Conservation (phyloP, 2,888 invertebrate genomes). For the Caenorhabditis sp. region DNA sequence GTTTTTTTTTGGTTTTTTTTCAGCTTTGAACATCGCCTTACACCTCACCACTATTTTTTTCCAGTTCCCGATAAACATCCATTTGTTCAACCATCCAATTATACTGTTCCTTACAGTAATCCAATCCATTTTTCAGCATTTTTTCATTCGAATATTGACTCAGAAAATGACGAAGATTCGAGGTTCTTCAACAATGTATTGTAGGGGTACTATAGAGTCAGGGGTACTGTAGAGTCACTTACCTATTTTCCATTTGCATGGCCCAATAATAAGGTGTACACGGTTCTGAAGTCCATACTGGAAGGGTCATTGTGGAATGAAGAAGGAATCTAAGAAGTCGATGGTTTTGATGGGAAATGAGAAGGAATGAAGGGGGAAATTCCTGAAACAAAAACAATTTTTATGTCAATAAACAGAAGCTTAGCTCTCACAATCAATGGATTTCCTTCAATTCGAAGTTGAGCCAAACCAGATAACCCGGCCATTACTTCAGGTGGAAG, state of each 20-base stretch:
- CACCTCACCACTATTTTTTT: conserved; percentile 44
- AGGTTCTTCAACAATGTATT: conserved; percentile 41
- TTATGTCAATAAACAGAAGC: not conserved
- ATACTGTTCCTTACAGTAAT: conserved; percentile 59
- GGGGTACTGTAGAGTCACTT: conserved; percentile 26
- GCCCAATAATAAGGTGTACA: conserved; percentile 66
- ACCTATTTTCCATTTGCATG: conserved; percentile 59
- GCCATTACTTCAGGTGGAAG: conserved; percentile 53
- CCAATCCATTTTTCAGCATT: conserved; percentile 55
- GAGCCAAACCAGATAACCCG: conserved; percentile 46
- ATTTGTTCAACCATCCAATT: conserved; percentile 59
- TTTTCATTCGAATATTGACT: conserved; percentile 48
- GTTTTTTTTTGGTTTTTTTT: too few species aligned
- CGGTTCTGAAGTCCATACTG: conserved; percentile 62
- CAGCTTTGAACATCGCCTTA: too few species aligned
- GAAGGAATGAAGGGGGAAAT: conserved; percentile 49
- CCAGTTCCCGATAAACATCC: conserved; percentile 57
- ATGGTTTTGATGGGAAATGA: conserved; percentile 50
- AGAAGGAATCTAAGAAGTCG: conserved; percentile 49
- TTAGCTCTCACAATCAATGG: conserved; percentile 42
- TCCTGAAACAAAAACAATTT: conserved; percentile 34
- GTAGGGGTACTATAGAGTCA: not conserved
- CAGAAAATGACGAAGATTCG: conserved; percentile 46
- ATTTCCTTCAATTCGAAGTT: conserved; percentile 55
- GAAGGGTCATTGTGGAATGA: conserved; percentile 54